These are phyloP conservation scores for Helicoverpa assulta DNA, from an alignment of 2,888 invertebrate species.

Conservation along the genomic window DNA sequence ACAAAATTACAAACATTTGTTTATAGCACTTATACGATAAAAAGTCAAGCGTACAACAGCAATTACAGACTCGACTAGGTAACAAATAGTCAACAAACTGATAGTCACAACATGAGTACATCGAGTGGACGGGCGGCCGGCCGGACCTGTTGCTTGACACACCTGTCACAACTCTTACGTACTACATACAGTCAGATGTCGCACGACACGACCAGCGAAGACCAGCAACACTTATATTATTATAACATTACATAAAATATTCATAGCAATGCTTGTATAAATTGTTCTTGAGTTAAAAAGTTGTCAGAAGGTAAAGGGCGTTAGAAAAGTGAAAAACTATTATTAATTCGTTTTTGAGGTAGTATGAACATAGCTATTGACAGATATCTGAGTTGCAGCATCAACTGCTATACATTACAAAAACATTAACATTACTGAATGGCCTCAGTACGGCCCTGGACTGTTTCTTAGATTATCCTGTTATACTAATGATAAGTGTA, in stretches of 20 bases:
- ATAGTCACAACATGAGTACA: background rate
- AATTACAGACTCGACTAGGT: background rate
- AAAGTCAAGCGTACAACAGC: background rate
- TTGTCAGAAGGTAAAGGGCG: slow-evolving; percentile 7
- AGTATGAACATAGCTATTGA: slow-evolving; percentile 7
- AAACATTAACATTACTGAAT: background rate
- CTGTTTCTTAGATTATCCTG: too few relatives aligned
- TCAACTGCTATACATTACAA: background rate
- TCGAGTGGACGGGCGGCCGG: background rate
- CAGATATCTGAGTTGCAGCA: background rate
- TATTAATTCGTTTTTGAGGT: slow-evolving; percentile 22
- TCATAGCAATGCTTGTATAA: background rate
- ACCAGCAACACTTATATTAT: too few relatives aligned
- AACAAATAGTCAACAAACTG: background rate
- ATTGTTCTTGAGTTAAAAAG: background rate
- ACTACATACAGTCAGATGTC: too few relatives aligned
- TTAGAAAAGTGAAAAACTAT: slow-evolving; percentile 15
- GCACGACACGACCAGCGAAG: too few relatives aligned
- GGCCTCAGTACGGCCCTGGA: background rate
- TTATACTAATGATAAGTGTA: too few relatives aligned
- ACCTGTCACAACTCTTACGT: too few relatives aligned
- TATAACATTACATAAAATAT: too few relatives aligned
- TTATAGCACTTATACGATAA: background rate
- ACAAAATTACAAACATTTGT: background rate
- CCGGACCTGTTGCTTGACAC: background rate